Base-by-base conservation (phyloP, 2,113 vertebrate species). In the Mesembrinibis cayennensis region DNA sequence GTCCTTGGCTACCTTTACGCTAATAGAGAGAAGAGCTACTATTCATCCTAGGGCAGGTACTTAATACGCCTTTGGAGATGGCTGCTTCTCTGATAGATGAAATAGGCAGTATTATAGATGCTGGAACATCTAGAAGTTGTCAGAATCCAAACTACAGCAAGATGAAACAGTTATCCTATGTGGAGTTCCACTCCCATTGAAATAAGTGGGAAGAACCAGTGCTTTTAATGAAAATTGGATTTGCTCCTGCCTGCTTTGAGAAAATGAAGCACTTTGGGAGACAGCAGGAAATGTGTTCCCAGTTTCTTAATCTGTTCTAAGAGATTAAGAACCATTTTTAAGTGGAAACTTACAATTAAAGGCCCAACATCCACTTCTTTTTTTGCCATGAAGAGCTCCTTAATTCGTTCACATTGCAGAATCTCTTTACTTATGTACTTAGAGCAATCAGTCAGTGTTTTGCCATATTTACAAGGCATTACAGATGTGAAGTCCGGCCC, bases 391-490 rank as follows among this genome's bases (percentile, higher is more conserved):
- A 99, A 98, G 83, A 99, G 98, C 69, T 99, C 99, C 78, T 98
- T 98, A 16, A 99, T 97, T 73, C 99, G 96, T 69, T 99, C 99
- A 98, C 98, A 99, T 30, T 97, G 98, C n/a, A 99, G 97, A 84
- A 98, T 98, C 62, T 99, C 99, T 94, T 98, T 98, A 76, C 96
- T 98, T 91, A 99, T 98, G n/a, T 99, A 99, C 93, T 99, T 99
- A 49, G 99, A 99, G 70, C 98, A 98, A 86, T 98, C 98, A 70
- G 90, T 95, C 10, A 74, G 56, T 32, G 98, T 97, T 95, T 98
- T 98, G 81, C 99, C 99, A 50, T 99, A 99, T 98, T 99, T 99
- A 97, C 99, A 99, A 25, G 99, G 99, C 99, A 99, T 99, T 91
- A 99, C 93, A 15, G 99, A 99, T 9, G 98, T 99, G 52, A 99